Evolutionary conservation across 2,113 vertebrate genomes (phyloP).

Genomic region (Coturnix japonica): DNA sequence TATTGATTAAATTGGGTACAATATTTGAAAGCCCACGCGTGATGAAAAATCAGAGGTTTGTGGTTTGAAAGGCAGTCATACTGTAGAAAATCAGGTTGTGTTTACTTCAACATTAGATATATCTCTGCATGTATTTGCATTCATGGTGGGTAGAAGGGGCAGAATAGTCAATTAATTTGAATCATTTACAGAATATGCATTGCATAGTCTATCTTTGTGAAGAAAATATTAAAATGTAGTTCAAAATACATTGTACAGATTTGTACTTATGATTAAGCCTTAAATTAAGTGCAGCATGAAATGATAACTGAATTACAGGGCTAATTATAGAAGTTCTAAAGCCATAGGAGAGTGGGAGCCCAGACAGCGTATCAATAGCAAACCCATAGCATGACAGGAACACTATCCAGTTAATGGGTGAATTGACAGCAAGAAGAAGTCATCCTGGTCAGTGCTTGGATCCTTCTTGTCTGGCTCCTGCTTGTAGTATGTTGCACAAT

Average conservation of each 20-base stretch:
- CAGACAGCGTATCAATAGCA: rapidly evolving
- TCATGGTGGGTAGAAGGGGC: neutral
- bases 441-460: neutral
- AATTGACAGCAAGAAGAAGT: neutral
- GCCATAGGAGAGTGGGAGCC: neutral
- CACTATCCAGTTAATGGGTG: neutral
- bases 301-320: neutral
- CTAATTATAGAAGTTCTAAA: neutral
- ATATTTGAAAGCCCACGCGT: neutral
- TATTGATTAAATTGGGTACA: neutral
- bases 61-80: neutral
- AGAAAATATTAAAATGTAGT: neutral
- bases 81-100: neutral
- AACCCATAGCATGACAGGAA: neutral
- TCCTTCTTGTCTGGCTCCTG: neutral
- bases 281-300: neutral
- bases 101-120: neutral
- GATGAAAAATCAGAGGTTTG: neutral
- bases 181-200: neutral
- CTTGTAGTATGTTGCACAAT: neutral
- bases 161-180: neutral
- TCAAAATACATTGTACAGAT: neutral
- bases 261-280: neutral
- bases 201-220: neutral
- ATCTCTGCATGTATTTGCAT: no score